These are phyloP conservation scores for Deroptyus accipitrinus DNA, from an alignment of 2,113 vertebrate species.

Conservation along the genomic window DNA sequence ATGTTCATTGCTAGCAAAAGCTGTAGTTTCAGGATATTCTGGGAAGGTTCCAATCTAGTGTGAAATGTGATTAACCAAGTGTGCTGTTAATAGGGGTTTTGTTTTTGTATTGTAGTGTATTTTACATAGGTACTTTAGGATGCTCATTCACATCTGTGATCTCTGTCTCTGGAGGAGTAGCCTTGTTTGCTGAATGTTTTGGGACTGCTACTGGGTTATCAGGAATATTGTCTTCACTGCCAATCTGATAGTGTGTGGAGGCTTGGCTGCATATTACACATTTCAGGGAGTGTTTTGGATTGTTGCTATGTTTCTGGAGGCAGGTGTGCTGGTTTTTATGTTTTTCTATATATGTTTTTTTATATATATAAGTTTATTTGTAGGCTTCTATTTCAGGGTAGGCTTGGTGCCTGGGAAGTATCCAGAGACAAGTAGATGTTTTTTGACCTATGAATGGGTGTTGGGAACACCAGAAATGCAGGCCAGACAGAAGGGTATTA, in stretches of 20 bases:
- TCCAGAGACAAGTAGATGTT: neutral
- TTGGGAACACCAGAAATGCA: neutral
- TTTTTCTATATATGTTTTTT: neutral
- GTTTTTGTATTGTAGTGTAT: neutral
- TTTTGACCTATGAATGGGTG: neutral
- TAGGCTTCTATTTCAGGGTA: neutral
- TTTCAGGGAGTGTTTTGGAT: neutral
- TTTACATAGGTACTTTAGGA: neutral
- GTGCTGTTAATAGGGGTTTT: neutral
- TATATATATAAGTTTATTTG: neutral
- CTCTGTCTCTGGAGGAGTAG: neutral
- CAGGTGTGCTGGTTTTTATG: neutral
- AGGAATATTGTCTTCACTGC: neutral
- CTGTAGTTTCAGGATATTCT: neutral
- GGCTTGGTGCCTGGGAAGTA: neutral
- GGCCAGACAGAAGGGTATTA: neutral
- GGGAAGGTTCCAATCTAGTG: neutral
- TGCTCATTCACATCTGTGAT: constrained; percentile 6
- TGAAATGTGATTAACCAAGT: neutral
- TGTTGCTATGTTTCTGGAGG: neutral
- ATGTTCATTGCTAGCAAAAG: neutral
- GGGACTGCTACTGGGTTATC: neutral
- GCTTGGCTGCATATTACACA: neutral
- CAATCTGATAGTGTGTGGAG: constrained; percentile 23
- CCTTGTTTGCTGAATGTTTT: constrained; percentile 15